Percentiles rank a stretch among this genome's conserved stretches.
These are phyloP conservation scores for Eulemur macaco DNA, from an alignment of 2,113 vertebrate species.

Conservation along the genomic window DNA sequence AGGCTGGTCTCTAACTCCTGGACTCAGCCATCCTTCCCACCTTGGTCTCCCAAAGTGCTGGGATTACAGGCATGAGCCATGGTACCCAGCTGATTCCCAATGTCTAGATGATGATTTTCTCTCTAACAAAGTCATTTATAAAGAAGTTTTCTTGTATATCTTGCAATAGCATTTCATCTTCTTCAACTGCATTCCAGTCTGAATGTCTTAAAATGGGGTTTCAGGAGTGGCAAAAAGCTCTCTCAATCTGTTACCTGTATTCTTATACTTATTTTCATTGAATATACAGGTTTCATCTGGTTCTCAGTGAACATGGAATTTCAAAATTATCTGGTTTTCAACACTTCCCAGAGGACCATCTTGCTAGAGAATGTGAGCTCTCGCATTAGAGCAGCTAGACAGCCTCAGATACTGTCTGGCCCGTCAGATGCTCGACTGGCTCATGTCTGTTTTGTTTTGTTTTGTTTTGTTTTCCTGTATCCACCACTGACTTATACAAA, in stretches of 20 bases:
- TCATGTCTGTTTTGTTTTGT: not conserved
- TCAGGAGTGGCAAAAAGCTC: slow-evolving; percentile 92
- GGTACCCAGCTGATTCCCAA: slow-evolving; percentile 85
- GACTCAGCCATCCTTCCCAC: too few relatives aligned
- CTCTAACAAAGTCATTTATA: slow-evolving; percentile 85
- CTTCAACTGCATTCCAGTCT: slow-evolving; percentile 89
- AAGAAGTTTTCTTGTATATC: slow-evolving; percentile 89
- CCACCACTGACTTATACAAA: not conserved
- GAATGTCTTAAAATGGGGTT: slow-evolving; percentile 83
- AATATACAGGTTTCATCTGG: not conserved
- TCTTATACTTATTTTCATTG: not conserved
- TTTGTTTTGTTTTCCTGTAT: not conserved
- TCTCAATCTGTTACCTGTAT: slow-evolving; percentile 56
- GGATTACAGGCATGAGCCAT: too few relatives aligned
- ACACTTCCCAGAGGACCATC: not conserved
- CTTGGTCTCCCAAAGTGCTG: too few relatives aligned
- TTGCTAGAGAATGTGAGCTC: not conserved
- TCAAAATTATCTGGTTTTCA: not conserved
- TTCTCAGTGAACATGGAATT: not conserved
- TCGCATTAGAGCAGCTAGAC: not conserved
- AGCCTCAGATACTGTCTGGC: not conserved
- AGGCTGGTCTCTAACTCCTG: too few relatives aligned
- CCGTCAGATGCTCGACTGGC: not conserved
- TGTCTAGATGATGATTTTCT: slow-evolving; percentile 89
- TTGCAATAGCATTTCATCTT: slow-evolving; percentile 87